phyloP scores from a whole-genome alignment of 2,888 invertebrate species.

The Drosophila nr. perissopoda region DNA sequence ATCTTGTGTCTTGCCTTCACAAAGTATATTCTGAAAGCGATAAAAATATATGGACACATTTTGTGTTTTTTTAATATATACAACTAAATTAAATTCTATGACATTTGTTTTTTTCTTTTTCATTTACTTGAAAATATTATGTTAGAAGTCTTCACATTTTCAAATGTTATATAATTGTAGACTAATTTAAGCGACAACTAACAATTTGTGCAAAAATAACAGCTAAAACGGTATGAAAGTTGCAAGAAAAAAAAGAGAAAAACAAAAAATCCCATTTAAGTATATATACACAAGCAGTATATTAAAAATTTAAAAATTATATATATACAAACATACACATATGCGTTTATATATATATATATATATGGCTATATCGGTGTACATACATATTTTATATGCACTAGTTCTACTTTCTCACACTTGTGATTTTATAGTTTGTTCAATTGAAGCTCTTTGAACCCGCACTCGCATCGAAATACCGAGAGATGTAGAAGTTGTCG shows the following conservation, averaged over 20 bases:
- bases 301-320: neutral
- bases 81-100: neutral
- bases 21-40: constrained; percentile 47
- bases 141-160: neutral
- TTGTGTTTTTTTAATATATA: neutral
- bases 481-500: constrained; percentile 53
- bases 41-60: neutral
- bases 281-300: constrained; percentile 9
- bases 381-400: constrained; percentile 5
- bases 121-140: neutral
- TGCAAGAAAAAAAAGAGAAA: constrained; percentile 11
- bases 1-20: constrained; percentile 67
- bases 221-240: constrained; percentile 15
- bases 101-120: neutral
- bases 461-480: constrained; percentile 18
- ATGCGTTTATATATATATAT: constrained; percentile 2
- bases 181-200: constrained; percentile 17
- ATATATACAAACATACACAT: neutral
- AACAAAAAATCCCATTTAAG: constrained; percentile 9
- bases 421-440: constrained; percentile 21
- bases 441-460: constrained; percentile 49
- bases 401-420: constrained; percentile 35
- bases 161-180: constrained; percentile 53
- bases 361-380: neutral
- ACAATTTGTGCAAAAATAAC: constrained; percentile 39